These are phyloP conservation scores for Lymantria monacha DNA, from an alignment of 2,888 invertebrate genomes.

Conservation along the genomic window DNA sequence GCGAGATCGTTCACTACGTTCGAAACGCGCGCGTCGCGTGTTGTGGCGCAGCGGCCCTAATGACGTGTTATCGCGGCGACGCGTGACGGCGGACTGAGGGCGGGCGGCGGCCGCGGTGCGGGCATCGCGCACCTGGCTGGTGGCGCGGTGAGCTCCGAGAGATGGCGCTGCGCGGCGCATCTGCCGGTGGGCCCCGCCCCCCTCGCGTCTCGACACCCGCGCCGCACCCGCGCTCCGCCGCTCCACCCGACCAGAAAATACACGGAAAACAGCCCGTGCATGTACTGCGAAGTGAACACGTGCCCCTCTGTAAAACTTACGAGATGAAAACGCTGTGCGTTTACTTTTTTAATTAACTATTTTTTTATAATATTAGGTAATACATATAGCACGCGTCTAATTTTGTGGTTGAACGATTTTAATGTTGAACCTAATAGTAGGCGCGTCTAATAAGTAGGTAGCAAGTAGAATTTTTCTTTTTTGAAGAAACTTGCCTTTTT, in stretches of 20 bases:
- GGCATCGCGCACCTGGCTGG: constrained; percentile 71
- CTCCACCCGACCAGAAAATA: constrained; percentile 71
- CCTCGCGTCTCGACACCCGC: constrained; percentile 35
- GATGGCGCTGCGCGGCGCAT: constrained; percentile 80
- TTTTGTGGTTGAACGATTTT: too few species aligned
- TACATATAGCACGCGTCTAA: too few species aligned
- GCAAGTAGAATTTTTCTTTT: too few species aligned
- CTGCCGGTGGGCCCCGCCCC: constrained; percentile 57
- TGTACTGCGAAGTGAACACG: constrained; percentile 68
- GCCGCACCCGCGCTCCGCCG: constrained; percentile 36
- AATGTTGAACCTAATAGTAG: too few species aligned
- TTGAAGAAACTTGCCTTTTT: too few species aligned
- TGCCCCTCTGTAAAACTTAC: constrained; percentile 71
- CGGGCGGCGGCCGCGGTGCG: constrained; percentile 73
- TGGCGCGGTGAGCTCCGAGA: constrained; percentile 55
- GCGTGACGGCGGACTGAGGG: constrained; percentile 79
- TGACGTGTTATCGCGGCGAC: constrained; percentile 67
- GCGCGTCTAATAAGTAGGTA: too few species aligned
- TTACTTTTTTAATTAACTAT: constrained; percentile 34
- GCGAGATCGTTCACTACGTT: constrained; percentile 76
- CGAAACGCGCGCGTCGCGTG: constrained; percentile 78
- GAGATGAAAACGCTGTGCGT: constrained; percentile 52
- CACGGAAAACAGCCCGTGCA: constrained; percentile 73
- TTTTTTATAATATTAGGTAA: too few species aligned
- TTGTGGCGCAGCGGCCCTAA: constrained; percentile 58